Conservation (phyloP, 2,797 vertebrate species). For the Typhlichthys eigenmanni region DNA sequence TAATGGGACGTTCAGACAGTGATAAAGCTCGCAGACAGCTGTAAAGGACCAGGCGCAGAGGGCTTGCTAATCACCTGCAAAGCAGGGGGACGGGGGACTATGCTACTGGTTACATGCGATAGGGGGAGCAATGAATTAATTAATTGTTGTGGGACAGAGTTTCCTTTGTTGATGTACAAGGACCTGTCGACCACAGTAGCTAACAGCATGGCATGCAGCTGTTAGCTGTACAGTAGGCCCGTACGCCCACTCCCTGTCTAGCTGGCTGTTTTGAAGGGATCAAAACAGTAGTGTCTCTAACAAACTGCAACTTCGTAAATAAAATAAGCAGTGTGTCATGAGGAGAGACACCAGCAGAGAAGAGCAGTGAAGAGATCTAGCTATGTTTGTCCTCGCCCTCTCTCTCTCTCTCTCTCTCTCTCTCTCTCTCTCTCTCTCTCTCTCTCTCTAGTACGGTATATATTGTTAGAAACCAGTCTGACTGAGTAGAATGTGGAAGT, state of each 20-base stretch:
- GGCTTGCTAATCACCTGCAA: constrained; percentile 62
- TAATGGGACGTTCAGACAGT: constrained; percentile 66
- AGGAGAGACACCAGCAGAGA: not conserved
- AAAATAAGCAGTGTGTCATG: too few species aligned
- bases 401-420: not conserved
- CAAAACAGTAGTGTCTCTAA: not conserved
- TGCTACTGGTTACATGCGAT: constrained; percentile 13
- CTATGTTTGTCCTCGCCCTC: too few species aligned
- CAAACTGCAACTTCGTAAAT: too few species aligned
- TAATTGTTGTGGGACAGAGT: not conserved
- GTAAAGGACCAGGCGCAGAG: constrained; percentile 53
- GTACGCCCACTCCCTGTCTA: too few species aligned
- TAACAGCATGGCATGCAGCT: not conserved
- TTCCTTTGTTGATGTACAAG: constrained; percentile 22
- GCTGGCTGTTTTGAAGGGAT: too few species aligned
- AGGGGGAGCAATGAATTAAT: not conserved
- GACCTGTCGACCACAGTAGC: not conserved
- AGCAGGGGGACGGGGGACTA: constrained; percentile 24
- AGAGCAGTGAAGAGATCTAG: constrained; percentile 2
- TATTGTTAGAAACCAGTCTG: constrained; percentile 6
- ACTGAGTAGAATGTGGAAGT: constrained; percentile 24
- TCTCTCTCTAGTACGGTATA: too few species aligned
- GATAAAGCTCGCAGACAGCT: constrained; percentile 65
- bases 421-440: constrained; percentile 2
- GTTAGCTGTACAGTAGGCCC: too few species aligned